Evolutionary conservation across 2,113 vertebrate species (phyloP), one percentile per base, ranked within the genome.

Genomic region (Clarias gariepinus): DNA sequence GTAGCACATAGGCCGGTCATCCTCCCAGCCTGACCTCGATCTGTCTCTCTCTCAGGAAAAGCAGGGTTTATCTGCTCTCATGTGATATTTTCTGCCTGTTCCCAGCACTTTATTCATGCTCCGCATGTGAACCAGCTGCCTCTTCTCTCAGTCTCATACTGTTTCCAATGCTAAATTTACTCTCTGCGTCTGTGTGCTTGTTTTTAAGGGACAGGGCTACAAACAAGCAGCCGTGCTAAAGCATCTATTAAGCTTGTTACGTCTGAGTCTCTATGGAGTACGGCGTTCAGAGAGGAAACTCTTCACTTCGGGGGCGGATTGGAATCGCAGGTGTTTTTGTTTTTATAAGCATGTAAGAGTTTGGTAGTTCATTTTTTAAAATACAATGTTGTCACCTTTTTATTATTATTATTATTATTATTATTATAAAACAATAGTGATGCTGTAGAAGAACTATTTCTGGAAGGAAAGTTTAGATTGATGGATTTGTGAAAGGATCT

Each of bases 11-110:
- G 47, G 47, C 73, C 9, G 58, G 55, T 86, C 61, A 28, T 61
- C 84, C 55, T 86, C 84, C 64, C 57, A 53, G 36, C 73, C 74
- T 78, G 84, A 89, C 84, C 81, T 78, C 66, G 47, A 58, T 86
- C 78, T 63, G 73, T 79, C 30, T 87, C 86, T 87, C 73, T 63
- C 30, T 63, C 30, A 81, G 47, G 63, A 55, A 86, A 86, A 60
- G 11, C 41, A 4, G 66, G 12, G 61, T 19, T 13, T 82, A 57
- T 36, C 16, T 52, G 3, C 85, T 69, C 77, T 69, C 86, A 79
- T 85, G 83, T 86, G 83, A 87, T 68, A 57, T 41, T 33, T 79
- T 83, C 63, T 64, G 81, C 63, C 28, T 64, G n/a, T 85, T 85
- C 68, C 60, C 36, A 81, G 82, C 80, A 73, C 57, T 80, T 61